Evolutionary conservation across 1,140 invertebrate species (phyloP), one percentile per base, ranked within the genome.

Genomic region (Drosophila ohnishii): DNA sequence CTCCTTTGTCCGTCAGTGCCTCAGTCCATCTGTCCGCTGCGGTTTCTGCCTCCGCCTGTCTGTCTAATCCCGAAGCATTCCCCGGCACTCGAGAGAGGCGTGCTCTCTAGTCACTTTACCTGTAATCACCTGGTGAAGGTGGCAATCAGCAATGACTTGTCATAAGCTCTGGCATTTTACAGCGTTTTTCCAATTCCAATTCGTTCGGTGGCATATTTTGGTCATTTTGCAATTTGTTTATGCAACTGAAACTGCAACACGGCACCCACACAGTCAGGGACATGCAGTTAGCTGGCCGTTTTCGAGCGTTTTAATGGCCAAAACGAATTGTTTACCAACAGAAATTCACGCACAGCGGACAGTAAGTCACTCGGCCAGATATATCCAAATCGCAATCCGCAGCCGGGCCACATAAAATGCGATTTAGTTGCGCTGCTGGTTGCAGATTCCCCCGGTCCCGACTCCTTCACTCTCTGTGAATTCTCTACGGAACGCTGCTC

Each of bases 381-480:
- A 66, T 35, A 60, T 60, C 45, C 45, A 57, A 75, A 53, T 56
- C 37, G 34, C 14, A 53, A 19, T 60, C 67, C 50, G 50, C 50
- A 51, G 50, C 32, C 50, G 32, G 19, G 50, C 32, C 59, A 83
- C 74, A 84, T 88, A 80, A 88, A 88, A 88, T 80, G 50, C 66
- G 59, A 60, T 80, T 88, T 88, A 75, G 84, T 80, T 84, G 84
- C 84, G 84, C 84, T 80, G 84, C 74, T 75, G 69, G 63, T 67
- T 40, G 48, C 39, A 61, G 25, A 4, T 59, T 45, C 51, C 71
- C 47, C 42, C 61, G 60, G 34, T 34, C 37, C 65, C 51, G 47
- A 10, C 51, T 67, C 47, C 39, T 19, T 59, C 8, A 32, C 39
- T 51, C n/a, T 45, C 19, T 51, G 25, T 25, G 28, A 42, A 34